A percentile compares a stretch with the other conserved stretches of the same genome.
These are phyloP conservation scores for Eulimnadia texana DNA, from an alignment of 1,140 invertebrate genomes.

Conservation along the genomic window DNA sequence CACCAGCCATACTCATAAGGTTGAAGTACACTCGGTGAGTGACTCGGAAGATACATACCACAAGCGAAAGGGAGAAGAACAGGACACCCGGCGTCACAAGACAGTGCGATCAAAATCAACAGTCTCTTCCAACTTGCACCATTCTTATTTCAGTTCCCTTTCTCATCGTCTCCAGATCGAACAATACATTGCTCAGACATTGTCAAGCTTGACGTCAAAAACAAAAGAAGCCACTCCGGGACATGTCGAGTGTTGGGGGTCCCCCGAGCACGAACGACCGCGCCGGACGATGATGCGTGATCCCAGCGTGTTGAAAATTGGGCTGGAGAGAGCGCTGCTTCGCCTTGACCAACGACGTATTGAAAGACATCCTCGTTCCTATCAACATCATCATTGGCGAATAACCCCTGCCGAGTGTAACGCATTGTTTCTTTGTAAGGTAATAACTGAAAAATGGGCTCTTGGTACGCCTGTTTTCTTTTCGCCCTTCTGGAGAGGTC, in stretches of 20 bases:
- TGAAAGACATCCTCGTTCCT: slow-evolving; percentile 9
- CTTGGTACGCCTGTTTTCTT: not conserved
- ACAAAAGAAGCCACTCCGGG: not conserved
- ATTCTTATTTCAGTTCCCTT: not conserved
- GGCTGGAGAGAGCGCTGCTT: slow-evolving; percentile 11
- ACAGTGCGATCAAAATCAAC: not conserved
- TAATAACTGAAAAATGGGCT: slow-evolving; percentile 25
- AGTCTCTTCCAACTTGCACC: not conserved
- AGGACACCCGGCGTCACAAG: not conserved
- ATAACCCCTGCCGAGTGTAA: slow-evolving; percentile 55
- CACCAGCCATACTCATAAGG: not conserved
- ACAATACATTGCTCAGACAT: slow-evolving; percentile 8
- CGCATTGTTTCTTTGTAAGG: slow-evolving; percentile 56
- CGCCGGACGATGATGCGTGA: not conserved
- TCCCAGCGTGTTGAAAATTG: not conserved
- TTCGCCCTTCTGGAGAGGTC: not conserved
- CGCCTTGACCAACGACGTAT: slow-evolving; percentile 5
- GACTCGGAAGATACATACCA: slow-evolving; percentile 5
- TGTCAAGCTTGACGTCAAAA: not conserved
- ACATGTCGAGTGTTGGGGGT: slow-evolving; percentile 14
- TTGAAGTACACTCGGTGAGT: not conserved
- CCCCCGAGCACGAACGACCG: slow-evolving; percentile 6
- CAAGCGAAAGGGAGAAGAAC: not conserved
- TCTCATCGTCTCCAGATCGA: slow-evolving; percentile 3
- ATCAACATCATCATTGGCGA: slow-evolving; percentile 55